Conservation (phyloP, 1,140 invertebrate species). For the Bombus confusus region DNA sequence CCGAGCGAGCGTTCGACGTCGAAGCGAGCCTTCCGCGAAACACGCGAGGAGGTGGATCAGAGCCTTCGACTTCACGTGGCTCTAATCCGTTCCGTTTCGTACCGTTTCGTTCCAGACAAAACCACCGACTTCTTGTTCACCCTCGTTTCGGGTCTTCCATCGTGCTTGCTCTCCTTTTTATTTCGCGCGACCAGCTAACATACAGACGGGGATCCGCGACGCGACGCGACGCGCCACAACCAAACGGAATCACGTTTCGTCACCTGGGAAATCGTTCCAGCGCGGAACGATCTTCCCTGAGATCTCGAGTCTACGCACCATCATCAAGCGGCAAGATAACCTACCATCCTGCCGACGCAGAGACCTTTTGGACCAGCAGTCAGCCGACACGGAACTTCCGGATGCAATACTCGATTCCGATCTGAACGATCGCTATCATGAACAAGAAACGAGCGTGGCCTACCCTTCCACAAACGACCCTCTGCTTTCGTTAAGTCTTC, state of each 20-base stretch:
- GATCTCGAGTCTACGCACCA: neutral
- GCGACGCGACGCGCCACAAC: neutral
- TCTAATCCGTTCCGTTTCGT: constrained; percentile 33
- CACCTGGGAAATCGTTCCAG: neutral
- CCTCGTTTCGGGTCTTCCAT: neutral
- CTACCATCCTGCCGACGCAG: neutral
- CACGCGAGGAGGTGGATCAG: constrained; percentile 59
- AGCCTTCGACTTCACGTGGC: constrained; percentile 44
- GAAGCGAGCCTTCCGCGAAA: constrained; percentile 60
- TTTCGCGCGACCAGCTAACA: neutral
- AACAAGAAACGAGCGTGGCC: constrained; percentile 67
- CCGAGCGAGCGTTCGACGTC: constrained; percentile 70
- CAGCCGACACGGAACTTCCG: constrained; percentile 14
- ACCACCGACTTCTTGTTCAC: neutral
- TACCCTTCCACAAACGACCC: constrained; percentile 65
- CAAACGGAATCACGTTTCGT: neutral
- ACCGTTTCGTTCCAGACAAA: neutral
- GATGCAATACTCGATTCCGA: constrained; percentile 47
- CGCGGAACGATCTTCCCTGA: constrained; percentile 1
- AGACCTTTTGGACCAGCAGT: constrained; percentile 10
- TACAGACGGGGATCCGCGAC: neutral
- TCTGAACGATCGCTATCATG: constrained; percentile 57
- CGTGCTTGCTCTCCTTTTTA: neutral
- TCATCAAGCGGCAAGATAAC: neutral
- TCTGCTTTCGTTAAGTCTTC: constrained; percentile 66